Percentiles rank a stretch among this genome's conserved stretches.
Conservation (phyloP, 1,140 invertebrate species). For the Drosophila tropicalis region DNA sequence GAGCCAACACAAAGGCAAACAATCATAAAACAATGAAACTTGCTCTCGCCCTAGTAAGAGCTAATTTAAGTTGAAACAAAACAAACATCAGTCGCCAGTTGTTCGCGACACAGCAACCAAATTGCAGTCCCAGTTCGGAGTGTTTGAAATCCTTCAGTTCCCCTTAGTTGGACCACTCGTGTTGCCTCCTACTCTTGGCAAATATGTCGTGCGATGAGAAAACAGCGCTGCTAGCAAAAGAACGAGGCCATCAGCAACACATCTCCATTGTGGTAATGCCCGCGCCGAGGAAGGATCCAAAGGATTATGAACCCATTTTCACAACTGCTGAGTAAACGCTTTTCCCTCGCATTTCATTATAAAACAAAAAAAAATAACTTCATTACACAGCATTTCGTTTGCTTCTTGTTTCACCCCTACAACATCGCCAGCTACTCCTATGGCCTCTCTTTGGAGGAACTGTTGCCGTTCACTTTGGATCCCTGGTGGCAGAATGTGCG, state of each 20-base stretch:
- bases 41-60: constrained; percentile 37
- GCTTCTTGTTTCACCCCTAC: not conserved
- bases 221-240: constrained; percentile 61
- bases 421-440: constrained; percentile 52
- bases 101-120: constrained; percentile 33
- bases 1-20: constrained; percentile 61
- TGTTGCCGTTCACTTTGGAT: constrained; percentile 69
- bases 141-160: constrained; percentile 52
- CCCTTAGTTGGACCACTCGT: not conserved
- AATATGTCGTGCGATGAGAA: constrained; percentile 72
- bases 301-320: constrained; percentile 74
- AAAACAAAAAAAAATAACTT: constrained; percentile 64
- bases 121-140: constrained; percentile 37
- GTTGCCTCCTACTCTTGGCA: constrained; percentile 10
- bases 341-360: constrained; percentile 71
- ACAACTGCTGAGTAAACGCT: constrained; percentile 78
- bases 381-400: constrained; percentile 36
- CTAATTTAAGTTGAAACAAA: constrained; percentile 76
- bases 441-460: constrained; percentile 66
- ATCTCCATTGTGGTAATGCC: constrained; percentile 61
- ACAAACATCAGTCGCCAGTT: constrained; percentile 53
- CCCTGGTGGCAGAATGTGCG: constrained; percentile 76
- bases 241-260: constrained; percentile 52
- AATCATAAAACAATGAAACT: constrained; percentile 64
- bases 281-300: constrained; percentile 53